Evolutionary conservation across 2,888 invertebrate species (phyloP).

Genomic region (Bimastos eiseni): DNA sequence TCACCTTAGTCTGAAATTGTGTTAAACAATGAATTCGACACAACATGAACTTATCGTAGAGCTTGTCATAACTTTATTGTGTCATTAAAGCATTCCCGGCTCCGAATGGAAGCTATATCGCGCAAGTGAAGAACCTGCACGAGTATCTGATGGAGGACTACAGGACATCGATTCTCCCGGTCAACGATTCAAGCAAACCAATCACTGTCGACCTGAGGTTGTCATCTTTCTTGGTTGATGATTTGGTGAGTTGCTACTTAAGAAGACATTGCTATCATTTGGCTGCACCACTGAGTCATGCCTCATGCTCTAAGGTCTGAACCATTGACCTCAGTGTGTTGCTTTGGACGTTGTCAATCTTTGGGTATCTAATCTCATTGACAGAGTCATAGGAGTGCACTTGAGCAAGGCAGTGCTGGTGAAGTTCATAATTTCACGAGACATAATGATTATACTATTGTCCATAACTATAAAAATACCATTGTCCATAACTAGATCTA

Average conservation of each 20-base stretch:
- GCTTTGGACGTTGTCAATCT: background rate
- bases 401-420: no score
- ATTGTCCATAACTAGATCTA: no score
- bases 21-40: no score
- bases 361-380: background rate
- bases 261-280: background rate
- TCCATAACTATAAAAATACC: no score
- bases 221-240: background rate
- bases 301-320: background rate
- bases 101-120: background rate
- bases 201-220: background rate
- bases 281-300: background rate
- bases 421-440: no score
- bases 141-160: background rate
- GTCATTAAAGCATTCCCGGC: background rate
- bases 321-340: background rate
- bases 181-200: background rate
- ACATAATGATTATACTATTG: no score
- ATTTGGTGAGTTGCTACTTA: background rate
- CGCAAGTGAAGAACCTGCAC: background rate
- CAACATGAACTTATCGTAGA: no score
- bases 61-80: background rate
- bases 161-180: background rate
- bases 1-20: no score
- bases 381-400: no score